Evolutionary conservation across 2,888 invertebrate genomes (phyloP).

Genomic region (Harpagoxenus sublaevis): DNA sequence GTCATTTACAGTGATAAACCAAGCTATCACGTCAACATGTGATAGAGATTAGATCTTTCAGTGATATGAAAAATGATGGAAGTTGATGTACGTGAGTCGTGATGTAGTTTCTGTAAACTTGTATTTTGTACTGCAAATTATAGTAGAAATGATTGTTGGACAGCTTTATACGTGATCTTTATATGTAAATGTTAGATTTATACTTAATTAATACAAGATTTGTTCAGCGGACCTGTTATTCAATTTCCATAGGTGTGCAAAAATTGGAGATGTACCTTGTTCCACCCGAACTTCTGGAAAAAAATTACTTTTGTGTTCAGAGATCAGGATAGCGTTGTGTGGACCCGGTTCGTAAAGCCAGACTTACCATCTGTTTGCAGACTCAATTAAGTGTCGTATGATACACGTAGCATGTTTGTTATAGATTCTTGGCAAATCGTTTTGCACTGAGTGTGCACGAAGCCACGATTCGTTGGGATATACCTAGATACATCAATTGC

Average conservation of each 20-base stretch:
- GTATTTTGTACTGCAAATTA: not conserved
- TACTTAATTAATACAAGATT: constrained; percentile 9
- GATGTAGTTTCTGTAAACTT: not conserved
- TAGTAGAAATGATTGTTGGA: not conserved
- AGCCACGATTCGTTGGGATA: constrained; percentile 85
- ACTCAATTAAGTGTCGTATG: not conserved
- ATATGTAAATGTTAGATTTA: not conserved
- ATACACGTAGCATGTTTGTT: constrained; percentile 1
- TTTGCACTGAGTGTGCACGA: constrained; percentile 85
- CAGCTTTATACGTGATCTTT: not conserved
- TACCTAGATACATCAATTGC: constrained; percentile 77
- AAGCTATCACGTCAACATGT: not conserved
- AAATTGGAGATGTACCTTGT: constrained; percentile 88
- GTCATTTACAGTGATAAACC: not conserved
- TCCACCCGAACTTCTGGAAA: constrained; percentile 86
- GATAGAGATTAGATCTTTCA: not conserved
- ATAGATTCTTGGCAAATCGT: constrained; percentile 83
- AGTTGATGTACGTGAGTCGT: not conserved
- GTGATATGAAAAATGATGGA: not conserved
- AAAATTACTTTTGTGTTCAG: constrained; percentile 84
- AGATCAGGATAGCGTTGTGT: constrained; percentile 82
- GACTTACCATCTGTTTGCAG: not conserved
- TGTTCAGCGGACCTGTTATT: constrained; percentile 7
- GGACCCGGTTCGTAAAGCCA: constrained; percentile 80
- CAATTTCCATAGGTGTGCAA: constrained; percentile 85